These are phyloP conservation scores for Cyprinodon brontotheroides DNA, from an alignment of 2,113 vertebrate genomes.

Conservation along the genomic window DNA sequence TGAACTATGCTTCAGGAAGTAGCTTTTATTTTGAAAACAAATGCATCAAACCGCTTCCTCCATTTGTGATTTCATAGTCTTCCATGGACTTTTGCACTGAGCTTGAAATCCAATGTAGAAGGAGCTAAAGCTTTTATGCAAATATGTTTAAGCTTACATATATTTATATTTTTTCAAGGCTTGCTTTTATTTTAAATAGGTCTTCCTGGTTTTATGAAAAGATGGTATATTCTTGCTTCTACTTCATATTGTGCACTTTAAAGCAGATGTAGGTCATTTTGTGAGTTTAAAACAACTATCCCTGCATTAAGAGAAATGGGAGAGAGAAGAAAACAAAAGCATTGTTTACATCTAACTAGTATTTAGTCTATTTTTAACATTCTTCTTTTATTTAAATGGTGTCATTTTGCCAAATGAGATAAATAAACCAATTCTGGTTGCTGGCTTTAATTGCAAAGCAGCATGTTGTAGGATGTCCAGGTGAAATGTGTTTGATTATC, in stretches of 20 bases:
- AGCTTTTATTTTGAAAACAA: conserved; percentile 10
- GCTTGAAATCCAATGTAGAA: not conserved
- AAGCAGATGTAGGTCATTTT: conserved; percentile 27
- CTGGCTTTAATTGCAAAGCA: not conserved
- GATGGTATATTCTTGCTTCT: conserved; percentile 11
- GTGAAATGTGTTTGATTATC: conserved; percentile 38
- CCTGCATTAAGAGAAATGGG: too few relatives aligned
- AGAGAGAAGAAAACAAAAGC: too few relatives aligned
- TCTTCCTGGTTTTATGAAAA: conserved; percentile 51
- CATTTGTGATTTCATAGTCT: conserved; percentile 47
- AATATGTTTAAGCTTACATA: conserved; percentile 4
- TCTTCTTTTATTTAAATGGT: too few relatives aligned
- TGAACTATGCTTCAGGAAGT: conserved; percentile 21
- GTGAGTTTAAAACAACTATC: conserved; percentile 1
- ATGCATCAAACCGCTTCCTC: conserved; percentile 10
- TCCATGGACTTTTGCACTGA: conserved; percentile 48
- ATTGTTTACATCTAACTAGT: too few relatives aligned
- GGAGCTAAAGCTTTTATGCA: conserved; percentile 29
- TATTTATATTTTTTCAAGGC: conserved; percentile 14
- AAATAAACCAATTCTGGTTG: too few relatives aligned
- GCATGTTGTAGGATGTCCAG: conserved; percentile 43
- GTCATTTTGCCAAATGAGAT: too few relatives aligned
- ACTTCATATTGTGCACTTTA: conserved; percentile 52
- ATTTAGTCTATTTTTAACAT: too few relatives aligned
- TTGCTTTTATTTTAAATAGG: conserved; percentile 14